phyloP scores from a whole-genome alignment of 1,140 invertebrate genomes.

The Sitobion miscanthi region DNA sequence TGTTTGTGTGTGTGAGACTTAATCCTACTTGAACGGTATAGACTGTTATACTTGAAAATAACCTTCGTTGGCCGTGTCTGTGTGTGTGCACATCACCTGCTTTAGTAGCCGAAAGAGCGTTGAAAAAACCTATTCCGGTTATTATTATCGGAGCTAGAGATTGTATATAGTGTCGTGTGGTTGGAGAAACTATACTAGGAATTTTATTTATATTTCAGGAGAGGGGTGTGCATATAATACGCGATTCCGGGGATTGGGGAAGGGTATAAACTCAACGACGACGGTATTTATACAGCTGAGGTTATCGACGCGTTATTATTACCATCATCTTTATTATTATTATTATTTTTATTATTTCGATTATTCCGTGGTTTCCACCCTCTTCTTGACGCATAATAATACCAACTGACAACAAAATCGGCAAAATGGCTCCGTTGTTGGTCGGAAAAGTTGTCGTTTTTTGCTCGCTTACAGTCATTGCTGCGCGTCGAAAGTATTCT shows the following conservation, averaged over 20 bases:
- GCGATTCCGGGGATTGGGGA: not conserved
- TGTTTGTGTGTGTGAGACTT: not conserved
- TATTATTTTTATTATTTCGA: not conserved
- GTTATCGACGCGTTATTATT: not conserved
- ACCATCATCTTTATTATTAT: not conserved
- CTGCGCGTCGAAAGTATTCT: not conserved
- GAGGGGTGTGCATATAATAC: not conserved
- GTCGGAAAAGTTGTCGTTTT: not conserved
- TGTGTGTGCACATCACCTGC: not conserved
- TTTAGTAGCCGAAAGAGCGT: not conserved
- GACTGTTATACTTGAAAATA: not conserved
- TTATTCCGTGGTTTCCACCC: not conserved
- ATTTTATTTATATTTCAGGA: not conserved
- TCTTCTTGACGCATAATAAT: not conserved
- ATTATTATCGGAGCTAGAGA: not conserved
- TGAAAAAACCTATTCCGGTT: not conserved
- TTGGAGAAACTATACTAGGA: not conserved
- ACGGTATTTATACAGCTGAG: not conserved
- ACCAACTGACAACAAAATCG: not conserved
- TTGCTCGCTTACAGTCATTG: not conserved
- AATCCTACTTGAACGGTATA: not conserved
- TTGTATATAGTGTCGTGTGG: not conserved
- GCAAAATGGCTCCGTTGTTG: not conserved
- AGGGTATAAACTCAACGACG: not conserved
- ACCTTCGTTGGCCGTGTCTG: not conserved